A percentile compares a stretch with the other conserved stretches of the same genome.
phyloP scores from a whole-genome alignment of 2,797 vertebrate species.

The Setipinna tenuifilis region DNA sequence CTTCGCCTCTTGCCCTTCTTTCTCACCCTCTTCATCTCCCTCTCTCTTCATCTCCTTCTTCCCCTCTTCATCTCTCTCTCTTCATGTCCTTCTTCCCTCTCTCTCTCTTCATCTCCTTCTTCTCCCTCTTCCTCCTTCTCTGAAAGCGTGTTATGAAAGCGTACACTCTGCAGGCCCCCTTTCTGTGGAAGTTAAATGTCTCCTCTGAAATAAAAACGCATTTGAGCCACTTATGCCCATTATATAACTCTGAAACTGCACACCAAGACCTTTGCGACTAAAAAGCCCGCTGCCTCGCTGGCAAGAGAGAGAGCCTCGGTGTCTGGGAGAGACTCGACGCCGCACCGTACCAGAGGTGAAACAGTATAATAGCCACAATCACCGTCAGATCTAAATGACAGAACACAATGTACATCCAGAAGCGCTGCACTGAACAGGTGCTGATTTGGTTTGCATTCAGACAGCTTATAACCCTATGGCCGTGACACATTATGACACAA shows the following conservation, averaged over 20 bases:
- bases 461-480: not conserved
- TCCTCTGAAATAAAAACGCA: not conserved
- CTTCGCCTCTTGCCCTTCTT: too few relatives aligned
- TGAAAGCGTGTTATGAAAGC: not conserved
- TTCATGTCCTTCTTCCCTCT: too few relatives aligned
- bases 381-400: not conserved
- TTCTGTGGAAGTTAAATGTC: constrained; percentile 8
- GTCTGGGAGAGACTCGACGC: not conserved
- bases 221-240: not conserved
- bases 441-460: not conserved
- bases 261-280: not conserved
- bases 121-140: not conserved
- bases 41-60: too few relatives aligned
- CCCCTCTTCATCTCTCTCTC: too few relatives aligned
- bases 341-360: not conserved
- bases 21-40: too few relatives aligned
- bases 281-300: not conserved
- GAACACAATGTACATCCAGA: not conserved
- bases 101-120: too few relatives aligned
- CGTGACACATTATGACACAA: not conserved
- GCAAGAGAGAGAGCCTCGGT: not conserved
- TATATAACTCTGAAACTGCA: not conserved
- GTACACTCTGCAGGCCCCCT: not conserved
- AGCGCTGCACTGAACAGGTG: not conserved
- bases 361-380: not conserved